Base-by-base conservation (phyloP, 2,113 vertebrate species). In the Sylvicapra grimmia region DNA sequence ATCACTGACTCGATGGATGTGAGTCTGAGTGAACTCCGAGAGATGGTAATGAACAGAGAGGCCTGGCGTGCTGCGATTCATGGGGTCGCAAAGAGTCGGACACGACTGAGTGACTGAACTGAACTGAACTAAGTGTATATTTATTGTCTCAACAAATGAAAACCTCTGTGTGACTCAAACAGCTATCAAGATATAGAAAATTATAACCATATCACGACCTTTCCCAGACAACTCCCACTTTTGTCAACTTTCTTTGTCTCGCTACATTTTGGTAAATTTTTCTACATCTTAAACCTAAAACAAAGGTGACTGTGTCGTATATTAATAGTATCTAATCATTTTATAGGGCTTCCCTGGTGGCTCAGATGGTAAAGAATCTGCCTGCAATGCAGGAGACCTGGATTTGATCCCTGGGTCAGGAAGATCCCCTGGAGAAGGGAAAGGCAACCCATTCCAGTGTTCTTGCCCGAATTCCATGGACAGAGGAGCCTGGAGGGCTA, bases 191-290 rank as follows among this genome's bases (percentile, higher is more conserved):
- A 77, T 44, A 44, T 77, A 77, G 72, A 77, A 44, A 44, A 77
- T 77, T 77, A 27, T 40, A 21, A 40, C 21, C 10, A 25, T 75
- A 75, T 77, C 72, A 44, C 1, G 1, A 21, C 23, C 40, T 77
- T 77, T 77, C 23, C 36, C 40, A 27, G 72, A 21, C 36, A 44
- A 44, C 36, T 27, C 6, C 40, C 40, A 44, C 72, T 44, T 77
- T 77, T 77, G 36, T 77, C 36, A 77, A 27, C 3, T 65, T 96
- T 93, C 25, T 92, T 77, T 77, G 72, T 77, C 72, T 77, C 1
- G 27, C 27, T 90, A 40, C 12, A 83, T 47, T 84, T 72, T 93
- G 40, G 15, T 77, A n/a, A 89, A 2, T 49, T 84, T 97, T 95
- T 86, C 10, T 5, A 36, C 61, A 90, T 68, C 31, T 92, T 89